Base-by-base conservation (phyloP, 2,888 invertebrate genomes). In the Acrobasis repandana region DNA sequence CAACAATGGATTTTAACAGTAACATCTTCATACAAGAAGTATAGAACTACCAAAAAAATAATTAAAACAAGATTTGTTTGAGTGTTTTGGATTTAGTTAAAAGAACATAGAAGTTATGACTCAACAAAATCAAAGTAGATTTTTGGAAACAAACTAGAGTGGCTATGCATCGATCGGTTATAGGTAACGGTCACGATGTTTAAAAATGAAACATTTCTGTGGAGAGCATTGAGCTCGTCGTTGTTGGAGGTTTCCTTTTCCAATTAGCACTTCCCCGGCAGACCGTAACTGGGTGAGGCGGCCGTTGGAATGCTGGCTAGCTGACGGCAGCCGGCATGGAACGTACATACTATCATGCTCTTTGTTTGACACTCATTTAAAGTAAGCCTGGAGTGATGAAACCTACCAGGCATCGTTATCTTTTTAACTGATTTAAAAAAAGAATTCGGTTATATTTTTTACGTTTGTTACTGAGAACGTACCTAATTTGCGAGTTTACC, bases 231-330 rank as follows among this genome's bases (percentile, higher is more conserved):
- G 91, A 90, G 91, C 90, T 82, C 81, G 83, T 84, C 85, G 90
- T 90, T 92, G 93, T 93, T 92, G 83, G 86, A 90, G 79, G 92
- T 92, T 92, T 90, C 89, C 92, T 90, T 91, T 92, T 81, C 84
- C 92, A 93, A 93, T 93, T 93, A 93, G 87, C 93, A 92, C 93
- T 77, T 79, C 84, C 82, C 83, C 88, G 88, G 83, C 82, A 81
- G 85, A 86, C 89, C 88, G 90, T 90, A 91, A 88, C 90, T 91
- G 91, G 91, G 90, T 89, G 90, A 90, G 87, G 78, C 85, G 83
- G 77, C 78, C 71, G 72, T 73, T 76, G 86, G 86, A 86, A 86
- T 86, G 86, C 85, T 83, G 83, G 75, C 83, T 79, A 77, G 79
- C 80, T 77, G 77, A 75, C 50, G 78, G 76, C 78, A 77, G 74